These are phyloP conservation scores for Epizoanthus stellaris DNA, from an alignment of 92 coral and sea anemone species.

Conservation along the genomic window DNA sequence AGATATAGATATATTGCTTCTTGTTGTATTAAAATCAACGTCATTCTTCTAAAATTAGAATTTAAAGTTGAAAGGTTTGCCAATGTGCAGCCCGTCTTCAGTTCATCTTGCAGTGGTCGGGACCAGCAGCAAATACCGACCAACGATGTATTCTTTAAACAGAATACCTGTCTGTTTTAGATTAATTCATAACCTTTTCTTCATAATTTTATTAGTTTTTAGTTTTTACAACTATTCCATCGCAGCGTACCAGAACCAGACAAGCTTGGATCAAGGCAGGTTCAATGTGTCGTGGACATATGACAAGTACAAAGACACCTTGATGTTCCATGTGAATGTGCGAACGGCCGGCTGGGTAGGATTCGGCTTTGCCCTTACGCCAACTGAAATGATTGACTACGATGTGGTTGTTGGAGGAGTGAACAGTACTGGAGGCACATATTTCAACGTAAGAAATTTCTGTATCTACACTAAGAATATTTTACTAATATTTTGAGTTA, in stretches of 20 bases:
- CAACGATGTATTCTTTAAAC: not conserved
- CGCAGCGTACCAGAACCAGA: not conserved
- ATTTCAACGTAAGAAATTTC: conserved; percentile 10
- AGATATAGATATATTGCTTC: too few species aligned
- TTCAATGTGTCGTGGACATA: conserved; percentile 38
- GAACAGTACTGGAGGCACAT: conserved; percentile 31
- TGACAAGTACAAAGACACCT: conserved; percentile 26
- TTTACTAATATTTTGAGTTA: too few species aligned
- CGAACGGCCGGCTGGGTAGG: conserved; percentile 35
- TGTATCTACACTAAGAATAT: not conserved
- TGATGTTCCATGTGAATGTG: conserved; percentile 10
- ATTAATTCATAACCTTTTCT: not conserved
- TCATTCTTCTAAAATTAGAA: too few species aligned
- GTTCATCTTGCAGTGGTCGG: too few species aligned
- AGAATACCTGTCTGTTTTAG: too few species aligned
- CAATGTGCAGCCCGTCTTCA: too few species aligned
- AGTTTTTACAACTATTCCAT: not conserved
- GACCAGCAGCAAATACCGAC: too few species aligned
- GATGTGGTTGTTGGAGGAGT: conserved; percentile 45
- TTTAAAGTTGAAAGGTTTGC: too few species aligned
- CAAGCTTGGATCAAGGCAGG: conserved; percentile 5
- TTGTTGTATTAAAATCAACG: too few species aligned
- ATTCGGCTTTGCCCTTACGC: conserved; percentile 34
- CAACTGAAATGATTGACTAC: conserved; percentile 10
- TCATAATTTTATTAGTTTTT: not conserved